Conservation (phyloP, 2,888 invertebrate species). For the Netelia melanura region DNA sequence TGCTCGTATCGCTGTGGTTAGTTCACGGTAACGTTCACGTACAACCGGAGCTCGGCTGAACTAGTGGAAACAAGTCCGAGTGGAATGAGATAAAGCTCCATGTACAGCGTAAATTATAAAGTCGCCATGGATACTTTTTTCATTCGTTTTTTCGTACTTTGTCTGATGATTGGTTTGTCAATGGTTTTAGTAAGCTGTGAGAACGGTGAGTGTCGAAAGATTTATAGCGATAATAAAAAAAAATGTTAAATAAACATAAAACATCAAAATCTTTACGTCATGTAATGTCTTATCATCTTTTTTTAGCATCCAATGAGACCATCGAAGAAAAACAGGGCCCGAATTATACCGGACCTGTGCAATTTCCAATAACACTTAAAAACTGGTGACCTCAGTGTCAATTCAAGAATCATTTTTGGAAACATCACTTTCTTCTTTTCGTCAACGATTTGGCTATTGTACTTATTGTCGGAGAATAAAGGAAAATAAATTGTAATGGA, state of each 20-base stretch:
- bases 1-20: conserved; percentile 14
- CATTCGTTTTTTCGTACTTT: conserved; percentile 19
- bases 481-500: background rate
- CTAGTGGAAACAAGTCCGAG: background rate
- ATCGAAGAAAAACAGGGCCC: background rate
- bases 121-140: background rate
- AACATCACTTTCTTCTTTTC: background rate
- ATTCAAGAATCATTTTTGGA: background rate
- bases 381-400: background rate
- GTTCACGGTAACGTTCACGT: background rate
- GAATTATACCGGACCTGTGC: conserved; percentile 12
- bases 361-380: background rate
- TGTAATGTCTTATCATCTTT: background rate
- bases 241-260: background rate
- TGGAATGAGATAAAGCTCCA: background rate
- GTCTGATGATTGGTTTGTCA: conserved; percentile 16
- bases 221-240: background rate
- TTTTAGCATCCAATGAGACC: background rate
- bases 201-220: background rate
- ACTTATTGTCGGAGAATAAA: background rate
- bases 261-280: background rate
- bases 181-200: background rate
- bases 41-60: background rate
- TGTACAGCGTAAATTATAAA: background rate
- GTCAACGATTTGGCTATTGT: background rate